These are phyloP conservation scores for Apogon talboti DNA, from an alignment of 2,797 vertebrate species.

Conservation along the genomic window DNA sequence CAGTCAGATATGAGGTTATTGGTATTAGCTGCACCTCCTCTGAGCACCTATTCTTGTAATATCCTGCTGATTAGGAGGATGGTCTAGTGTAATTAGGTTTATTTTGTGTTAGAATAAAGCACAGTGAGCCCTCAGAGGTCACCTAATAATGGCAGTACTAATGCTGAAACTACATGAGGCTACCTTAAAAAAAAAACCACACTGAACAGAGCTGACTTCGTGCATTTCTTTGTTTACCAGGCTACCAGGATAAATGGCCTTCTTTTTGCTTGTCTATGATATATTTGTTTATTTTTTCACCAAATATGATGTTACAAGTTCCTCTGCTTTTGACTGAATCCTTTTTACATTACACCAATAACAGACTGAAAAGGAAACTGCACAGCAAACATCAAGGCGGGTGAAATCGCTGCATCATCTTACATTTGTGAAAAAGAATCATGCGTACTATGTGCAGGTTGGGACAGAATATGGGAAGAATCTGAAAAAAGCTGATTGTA, in stretches of 20 bases:
- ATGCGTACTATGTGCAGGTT: neutral
- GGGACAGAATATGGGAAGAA: constrained; percentile 5
- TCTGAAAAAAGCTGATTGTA: constrained; percentile 5
- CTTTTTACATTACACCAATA: constrained; percentile 5
- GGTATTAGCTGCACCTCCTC: constrained; percentile 5
- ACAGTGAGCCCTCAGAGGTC: constrained; percentile 21
- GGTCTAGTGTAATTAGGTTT: constrained; percentile 24
- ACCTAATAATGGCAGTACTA: constrained; percentile 27
- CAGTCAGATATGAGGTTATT: constrained; percentile 4
- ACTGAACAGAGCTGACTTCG: constrained; percentile 37
- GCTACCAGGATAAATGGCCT: neutral
- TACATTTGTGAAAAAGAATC: too few relatives aligned
- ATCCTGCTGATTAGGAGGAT: constrained; percentile 24
- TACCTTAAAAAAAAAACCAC: neutral
- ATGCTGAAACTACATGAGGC: constrained; percentile 13
- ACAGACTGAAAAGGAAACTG: neutral
- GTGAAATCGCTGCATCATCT: neutral
- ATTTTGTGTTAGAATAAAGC: constrained; percentile 48
- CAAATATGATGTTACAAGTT: too few relatives aligned
- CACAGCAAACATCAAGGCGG: neutral
- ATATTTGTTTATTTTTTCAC: constrained; percentile 2
- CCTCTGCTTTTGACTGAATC: neutral
- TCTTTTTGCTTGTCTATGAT: neutral
- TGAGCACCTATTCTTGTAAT: constrained; percentile 4
- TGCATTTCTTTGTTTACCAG: neutral